These are phyloP conservation scores for Poeciliopsis turrubarensis DNA, from an alignment of 2,113 vertebrate genomes.

Conservation along the genomic window DNA sequence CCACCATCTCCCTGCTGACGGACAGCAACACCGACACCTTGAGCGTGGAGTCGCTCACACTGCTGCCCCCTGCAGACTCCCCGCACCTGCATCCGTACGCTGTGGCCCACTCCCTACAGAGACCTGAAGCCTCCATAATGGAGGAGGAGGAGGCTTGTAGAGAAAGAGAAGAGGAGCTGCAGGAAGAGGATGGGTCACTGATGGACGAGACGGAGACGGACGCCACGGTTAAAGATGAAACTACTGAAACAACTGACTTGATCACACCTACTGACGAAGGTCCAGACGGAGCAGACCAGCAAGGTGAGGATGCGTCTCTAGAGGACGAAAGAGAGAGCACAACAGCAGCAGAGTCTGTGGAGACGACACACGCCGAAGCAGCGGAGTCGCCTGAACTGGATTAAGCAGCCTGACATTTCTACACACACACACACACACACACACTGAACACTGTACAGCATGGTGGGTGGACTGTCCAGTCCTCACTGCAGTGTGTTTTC, in stretches of 20 bases:
- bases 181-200: constrained; percentile 12
- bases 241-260: constrained; percentile 31
- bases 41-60: constrained; percentile 92
- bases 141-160: constrained; percentile 58
- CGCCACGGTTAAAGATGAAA: constrained; percentile 42
- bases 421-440: neutral
- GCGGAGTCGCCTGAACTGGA: constrained; percentile 69
- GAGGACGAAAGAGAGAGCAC: neutral
- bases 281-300: constrained; percentile 12
- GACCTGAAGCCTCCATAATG: constrained; percentile 36
- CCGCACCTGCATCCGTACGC: constrained; percentile 84
- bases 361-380: constrained; percentile 23
- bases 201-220: constrained; percentile 46
- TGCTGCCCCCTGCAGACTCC: constrained; percentile 88
- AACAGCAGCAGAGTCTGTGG: neutral
- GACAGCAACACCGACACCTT: constrained; percentile 83
- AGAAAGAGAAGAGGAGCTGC: constrained; percentile 17
- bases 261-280: constrained; percentile 49
- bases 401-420: constrained; percentile 37
- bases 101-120: constrained; percentile 55
- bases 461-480: constrained; percentile 8
- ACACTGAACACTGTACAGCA: neutral
- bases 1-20: constrained; percentile 92
- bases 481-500: constrained; percentile 26
- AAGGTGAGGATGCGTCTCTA: constrained; percentile 2